Percentiles rank a stretch among this genome's conserved stretches.
Evolutionary conservation across 2,113 vertebrate species (phyloP).

Genomic region (Oceanodroma tethys): DNA sequence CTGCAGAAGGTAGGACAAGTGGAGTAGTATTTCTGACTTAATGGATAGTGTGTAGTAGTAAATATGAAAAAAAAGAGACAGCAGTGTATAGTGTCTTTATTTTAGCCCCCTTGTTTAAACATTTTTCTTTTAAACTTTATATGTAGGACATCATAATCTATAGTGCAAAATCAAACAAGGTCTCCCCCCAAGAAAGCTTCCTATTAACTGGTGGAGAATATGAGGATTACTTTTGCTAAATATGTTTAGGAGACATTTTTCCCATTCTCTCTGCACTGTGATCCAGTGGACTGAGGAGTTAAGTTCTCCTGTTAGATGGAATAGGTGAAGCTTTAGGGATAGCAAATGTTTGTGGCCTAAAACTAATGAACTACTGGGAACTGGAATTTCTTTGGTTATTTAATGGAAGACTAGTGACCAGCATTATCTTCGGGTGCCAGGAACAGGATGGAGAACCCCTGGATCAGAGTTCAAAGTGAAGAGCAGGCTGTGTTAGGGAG

Average conservation of each 20-base stretch:
- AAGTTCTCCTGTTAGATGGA: neutral
- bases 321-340: neutral
- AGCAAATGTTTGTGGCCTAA: neutral
- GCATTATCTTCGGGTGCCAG: neutral
- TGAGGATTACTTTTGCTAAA: neutral
- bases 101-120: neutral
- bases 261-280: neutral
- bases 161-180: neutral
- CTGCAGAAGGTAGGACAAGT: neutral
- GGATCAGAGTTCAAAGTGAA: neutral
- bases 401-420: neutral
- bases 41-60: neutral
- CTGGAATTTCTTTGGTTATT: neutral
- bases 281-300: neutral
- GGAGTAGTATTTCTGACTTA: neutral
- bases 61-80: neutral
- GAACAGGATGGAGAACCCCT: neutral
- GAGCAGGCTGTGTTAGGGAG: neutral
- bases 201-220: neutral
- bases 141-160: neutral
- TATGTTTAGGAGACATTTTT: neutral
- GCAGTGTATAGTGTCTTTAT: neutral
- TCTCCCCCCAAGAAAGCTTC: neutral
- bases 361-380: neutral
- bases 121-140: neutral